Conservation (phyloP, 2,797 vertebrate genomes). For the Eulemur albifrons region DNA sequence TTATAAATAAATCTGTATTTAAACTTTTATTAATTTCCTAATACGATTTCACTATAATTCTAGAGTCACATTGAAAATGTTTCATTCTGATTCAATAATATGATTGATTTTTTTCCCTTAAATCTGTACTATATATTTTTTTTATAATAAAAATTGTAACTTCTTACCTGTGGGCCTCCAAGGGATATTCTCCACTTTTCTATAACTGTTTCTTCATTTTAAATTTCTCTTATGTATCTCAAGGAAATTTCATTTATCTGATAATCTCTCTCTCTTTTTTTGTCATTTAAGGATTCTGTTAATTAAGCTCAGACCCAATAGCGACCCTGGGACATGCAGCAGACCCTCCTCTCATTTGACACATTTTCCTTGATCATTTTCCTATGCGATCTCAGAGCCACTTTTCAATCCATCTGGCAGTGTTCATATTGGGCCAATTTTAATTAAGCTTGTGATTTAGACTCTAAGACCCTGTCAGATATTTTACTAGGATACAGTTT, state of each 20-base stretch:
- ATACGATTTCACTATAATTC: conserved; percentile 33
- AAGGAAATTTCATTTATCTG: conserved; percentile 39
- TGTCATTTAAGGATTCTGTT: conserved; percentile 43
- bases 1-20: conserved; percentile 26
- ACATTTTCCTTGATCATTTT: conserved; percentile 56
- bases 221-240: conserved; percentile 36
- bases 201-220: conserved; percentile 21
- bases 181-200: neutral
- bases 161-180: conserved; percentile 28
- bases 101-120: neutral
- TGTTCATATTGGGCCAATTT: conserved; percentile 61
- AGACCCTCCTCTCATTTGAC: conserved; percentile 36
- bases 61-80: conserved; percentile 20
- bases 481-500: conserved; percentile 48
- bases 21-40: conserved; percentile 46
- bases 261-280: neutral
- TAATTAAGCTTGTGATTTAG: conserved; percentile 72
- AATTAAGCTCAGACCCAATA: conserved; percentile 50
- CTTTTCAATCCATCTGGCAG: conserved; percentile 63
- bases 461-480: conserved; percentile 29
- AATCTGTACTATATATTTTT: neutral
- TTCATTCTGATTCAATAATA: conserved; percentile 41
- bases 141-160: conserved; percentile 25
- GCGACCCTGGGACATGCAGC: neutral
- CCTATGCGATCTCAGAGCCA: conserved; percentile 53